These are phyloP conservation scores for Ips typographus DNA, from an alignment of 1,140 invertebrate species.

Conservation along the genomic window DNA sequence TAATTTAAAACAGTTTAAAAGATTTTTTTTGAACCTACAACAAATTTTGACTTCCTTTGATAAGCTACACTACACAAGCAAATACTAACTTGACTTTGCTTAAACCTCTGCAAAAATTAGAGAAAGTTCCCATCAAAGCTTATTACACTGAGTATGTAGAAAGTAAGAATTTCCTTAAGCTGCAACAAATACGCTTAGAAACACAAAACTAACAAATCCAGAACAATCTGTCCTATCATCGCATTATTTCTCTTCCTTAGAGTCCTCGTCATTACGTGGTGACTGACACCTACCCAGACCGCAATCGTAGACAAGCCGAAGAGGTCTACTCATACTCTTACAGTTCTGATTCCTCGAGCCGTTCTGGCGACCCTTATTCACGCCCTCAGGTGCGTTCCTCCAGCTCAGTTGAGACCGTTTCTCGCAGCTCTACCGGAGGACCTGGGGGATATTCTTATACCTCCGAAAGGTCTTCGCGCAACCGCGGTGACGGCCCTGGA, in stretches of 20 bases:
- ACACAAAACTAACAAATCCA: not conserved
- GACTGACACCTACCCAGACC: constrained; percentile 67
- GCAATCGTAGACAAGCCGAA: constrained; percentile 67
- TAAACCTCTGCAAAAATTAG: too few species aligned
- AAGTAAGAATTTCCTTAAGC: too few species aligned
- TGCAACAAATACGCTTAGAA: too few species aligned
- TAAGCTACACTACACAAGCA: too few species aligned
- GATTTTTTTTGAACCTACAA: too few species aligned
- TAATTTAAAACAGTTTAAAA: too few species aligned
- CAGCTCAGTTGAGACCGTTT: constrained; percentile 66
- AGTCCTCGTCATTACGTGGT: constrained; percentile 83
- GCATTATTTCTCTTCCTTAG: constrained; percentile 56
- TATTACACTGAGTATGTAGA: too few species aligned
- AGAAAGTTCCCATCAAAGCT: too few species aligned
- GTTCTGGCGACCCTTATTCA: constrained; percentile 58
- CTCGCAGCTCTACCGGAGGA: constrained; percentile 62
- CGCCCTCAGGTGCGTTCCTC: constrained; percentile 62
- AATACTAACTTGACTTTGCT: too few species aligned
- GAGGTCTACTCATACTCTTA: constrained; percentile 83
- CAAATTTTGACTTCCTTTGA: too few species aligned
- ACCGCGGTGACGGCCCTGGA: constrained; percentile 70
- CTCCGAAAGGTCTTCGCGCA: constrained; percentile 69
- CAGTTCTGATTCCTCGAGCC: constrained; percentile 57
- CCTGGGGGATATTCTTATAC: constrained; percentile 71
- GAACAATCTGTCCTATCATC: constrained; percentile 2